Evolutionary conservation across 1,140 invertebrate species (phyloP), one percentile per base, ranked within the genome.

Genomic region (Drosophila gunungcola): DNA sequence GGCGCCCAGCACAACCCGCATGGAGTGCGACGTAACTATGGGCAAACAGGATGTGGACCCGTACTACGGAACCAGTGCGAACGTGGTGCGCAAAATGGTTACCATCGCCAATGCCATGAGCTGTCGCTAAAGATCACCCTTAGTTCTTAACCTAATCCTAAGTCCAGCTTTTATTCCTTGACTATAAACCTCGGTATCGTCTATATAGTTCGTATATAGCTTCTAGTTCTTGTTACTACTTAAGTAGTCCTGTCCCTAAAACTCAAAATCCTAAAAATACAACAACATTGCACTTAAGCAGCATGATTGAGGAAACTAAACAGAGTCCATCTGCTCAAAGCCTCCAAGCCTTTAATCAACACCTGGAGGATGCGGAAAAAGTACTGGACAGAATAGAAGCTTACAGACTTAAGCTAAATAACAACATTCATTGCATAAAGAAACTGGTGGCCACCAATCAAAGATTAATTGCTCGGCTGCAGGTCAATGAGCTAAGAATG

Each of bases 1-100:
- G 11, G 61, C 54, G 0, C 68, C 77, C 9, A 91, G 91, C 25
- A 75, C 78, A 6, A 81, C 72, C 1, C 78, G 78, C 39, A 91
- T 91, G 90, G 90, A 91, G 12, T 91, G 90, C 52, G 90, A 91
- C 45, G 85, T 91, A 4, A 84, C 85, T 1, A 91, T 91, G 80
- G 90, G 88, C 13, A 91, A 84, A 46, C 83, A 91, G 48, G 80
- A 92, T 39, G 74, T 75, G 27, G 78, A 88, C 3, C 84, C 91
- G 1, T 91, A 90, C 29, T 75, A 63, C 13, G 78, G 78, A 4
- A 80, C 89, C 13, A 91, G 88, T 52, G 49, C 64, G 0, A 74
- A 83, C 13, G 84, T 91, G 27, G 91, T 92, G 10, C 83, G 88
- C 1, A 83, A 91, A 64, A 91, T 92, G 91, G 79, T 92, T 3